Base-by-base conservation (phyloP, 2,888 invertebrate species). In the Napeogenes sylphis region DNA sequence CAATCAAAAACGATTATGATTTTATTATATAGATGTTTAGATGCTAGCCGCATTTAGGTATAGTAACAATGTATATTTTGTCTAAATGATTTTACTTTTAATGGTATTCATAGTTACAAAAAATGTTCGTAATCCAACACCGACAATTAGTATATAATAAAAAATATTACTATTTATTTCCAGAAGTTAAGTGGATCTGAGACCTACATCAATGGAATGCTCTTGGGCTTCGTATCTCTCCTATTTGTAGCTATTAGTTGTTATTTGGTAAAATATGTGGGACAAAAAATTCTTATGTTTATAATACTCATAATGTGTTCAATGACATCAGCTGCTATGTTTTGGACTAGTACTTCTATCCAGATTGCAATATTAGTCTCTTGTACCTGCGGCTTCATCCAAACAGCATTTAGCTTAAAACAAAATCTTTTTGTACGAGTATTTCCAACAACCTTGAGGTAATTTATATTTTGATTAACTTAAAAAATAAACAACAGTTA, bases 371-470 rank as follows among this genome's bases (percentile, higher is more conserved):
- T 81, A 30, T 59, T 83, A 51, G 71, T 83, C 55, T 80, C 82
- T 0, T 72, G 72, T 0, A 77, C 79, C 0, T 79, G 79, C 61
- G 79, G 77, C 0, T 72, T 83, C 12, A 75, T 80, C 73, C 82
- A 81, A 61, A 74, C 80, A 0, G 71, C 77, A 8, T 46, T 79
- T 35, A 75, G 78, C 65, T 64, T 84, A 13, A 76, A 80, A 30
- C 76, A 78, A 45, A 81, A 76, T 66, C 68, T 83, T 14, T 62
- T 79, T n/a, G 74, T 81, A 0, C 69, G 83, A 63, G 79, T 77
- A 0, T 82, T 84, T 58, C 83, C 83, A 3, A 84, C 83, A 0
- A 77, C 79, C 45, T 71, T 81, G 51, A 78, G 83, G 83, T 83
- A 65, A 54, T 66, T 62, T 38, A 14, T 33, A 56, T 47, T 59